Evolutionary conservation across 1,140 invertebrate species (phyloP), one percentile per base, ranked within the genome.

Genomic region (Aradophagus sp.): DNA sequence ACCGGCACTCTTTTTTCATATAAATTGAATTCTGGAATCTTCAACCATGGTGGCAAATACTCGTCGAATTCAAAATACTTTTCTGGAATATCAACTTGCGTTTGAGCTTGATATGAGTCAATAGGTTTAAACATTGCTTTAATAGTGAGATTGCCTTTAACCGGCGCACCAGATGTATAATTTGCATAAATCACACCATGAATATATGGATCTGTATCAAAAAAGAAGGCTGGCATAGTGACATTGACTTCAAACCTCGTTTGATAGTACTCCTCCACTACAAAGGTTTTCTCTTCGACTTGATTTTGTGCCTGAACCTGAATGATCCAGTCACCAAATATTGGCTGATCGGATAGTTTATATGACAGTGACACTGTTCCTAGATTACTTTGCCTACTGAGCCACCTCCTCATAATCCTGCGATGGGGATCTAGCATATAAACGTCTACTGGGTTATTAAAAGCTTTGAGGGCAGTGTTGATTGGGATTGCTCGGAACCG

Each of bases 231-330:
- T 0, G 95, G 94, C 91, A 97, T 96, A 0, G 95, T 97, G 0
- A 99, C 95, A 84, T 98, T 98, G 0, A 98, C 96, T 85, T 95
- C 94, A 76, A 93, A 96, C 58, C 94, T 86, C 0, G 93, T 95
- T 81, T 97, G 95, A 86, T 97, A 97, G 84, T 97, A 98, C 86
- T 98, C 95, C 84, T 98, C 95, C 0, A 98, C 95, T 2, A 90
- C 80, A 82, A 98, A 97, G 6, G 88, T 89, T 34, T 93, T 91
- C 77, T 95, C 93, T 80, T 96, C 93, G 32, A 93, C 85, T 84
- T 96, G 93, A 17, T 93, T 92, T 81, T 97, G 92, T 1, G 95
- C 96, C 59, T 93, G 90, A 0, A 97, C 93, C 62, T 92, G 89
- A 53, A 99, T 94, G 8, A 89, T 92, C 96, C 96, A 98, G 74